Evolutionary conservation across 1,140 invertebrate species (phyloP), one percentile per base, ranked within the genome.

Genomic region (Cardiocondyla obscurior): DNA sequence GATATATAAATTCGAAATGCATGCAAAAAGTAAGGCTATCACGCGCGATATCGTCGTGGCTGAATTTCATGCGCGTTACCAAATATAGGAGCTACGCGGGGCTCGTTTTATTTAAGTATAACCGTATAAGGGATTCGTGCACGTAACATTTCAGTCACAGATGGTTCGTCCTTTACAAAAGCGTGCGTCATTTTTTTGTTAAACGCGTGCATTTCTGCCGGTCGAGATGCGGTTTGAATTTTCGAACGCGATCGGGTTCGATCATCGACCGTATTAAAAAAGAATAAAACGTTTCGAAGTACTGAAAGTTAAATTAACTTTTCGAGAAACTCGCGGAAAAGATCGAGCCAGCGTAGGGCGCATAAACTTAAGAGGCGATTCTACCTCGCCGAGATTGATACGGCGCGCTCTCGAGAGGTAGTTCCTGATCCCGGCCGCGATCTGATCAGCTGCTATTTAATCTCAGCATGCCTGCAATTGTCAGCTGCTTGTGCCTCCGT

Each of bases 401-500:
- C 49, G 39, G 39, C 46, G 33, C 33, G 10, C 19, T 53, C 74
- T 67, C 30, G 33, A n/a, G 58, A 39, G 46, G 74, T 39, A 77
- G 62, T 46, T 79, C 30, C 74, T 12, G 74, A 69, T 69, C 74
- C 60, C 12, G n/a, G 46, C 44, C 60, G 14, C 62, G 62, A 79
- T 79, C 62, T 42, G 74, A 79, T 79, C 74, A 33, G 62, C 60
- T 79, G 62, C 74, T 62, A 79, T 79, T 79, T 79, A 79, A 79
- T 79, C 62, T 69, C 74, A 69, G 74, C 74, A 79, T 33, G 74
- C 74, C 46, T n/a, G 62, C 74, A 67, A 79, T 79, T 79, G 74
- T 79, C 74, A 79, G 74, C 62, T 55, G 6, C 57, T 76, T 62
- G 77, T 84, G 76, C 72, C 81, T 58, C 65, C 65, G 79, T 88